Evolutionary conservation across 64 coral and sea anemone genomes (phyloP), one percentile per base, ranked within the genome.

Genomic region (Montipora capricornis): DNA sequence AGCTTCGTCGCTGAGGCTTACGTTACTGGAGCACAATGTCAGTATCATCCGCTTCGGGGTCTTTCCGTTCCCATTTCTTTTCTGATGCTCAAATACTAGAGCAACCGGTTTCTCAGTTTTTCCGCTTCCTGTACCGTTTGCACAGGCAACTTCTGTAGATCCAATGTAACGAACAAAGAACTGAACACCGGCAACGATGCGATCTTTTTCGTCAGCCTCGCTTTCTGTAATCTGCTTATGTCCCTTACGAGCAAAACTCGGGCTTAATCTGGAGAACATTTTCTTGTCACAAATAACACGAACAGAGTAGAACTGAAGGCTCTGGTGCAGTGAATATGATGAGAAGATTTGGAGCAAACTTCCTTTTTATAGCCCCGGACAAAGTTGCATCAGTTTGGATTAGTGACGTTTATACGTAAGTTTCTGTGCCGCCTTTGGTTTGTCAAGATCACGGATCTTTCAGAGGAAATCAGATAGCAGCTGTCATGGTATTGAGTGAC

Each of bases 151-250:
- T 44, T 97, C 96, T 19, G 91, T 84, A 2, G 93, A 89, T 10
- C 96, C 93, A 50, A 95, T 88, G 47, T 92, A 97, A 11, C 82
- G 96, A 13, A 95, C 89, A 20, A 11, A 20, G 66, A 89, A 94
- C 15, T 97, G 79, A 20, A 95, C 71, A 26, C 96, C 96, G 12
- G 92, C 96, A 9, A 97, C 89, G 3, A 97, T 80, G 19, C 75
- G 88, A 53, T 97, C 96, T 52, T 97, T 90, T 51, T 94, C 96
- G 75, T 97, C 96, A 20, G 91, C 93, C 47, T 90, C 93, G 61
- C 91, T 90, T 75, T 83, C 85, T 48, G 81, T 95, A 57, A 97
- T 93, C 73, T 97, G 96, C 20, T 95, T 92, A 47, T 94, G 95
- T 77, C 88, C 87, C 51, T 92, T 59, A 12, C 92, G 92, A 51